Conservation (phyloP, 2,888 invertebrate genomes). For the Lissocephala sabroskyi region DNA sequence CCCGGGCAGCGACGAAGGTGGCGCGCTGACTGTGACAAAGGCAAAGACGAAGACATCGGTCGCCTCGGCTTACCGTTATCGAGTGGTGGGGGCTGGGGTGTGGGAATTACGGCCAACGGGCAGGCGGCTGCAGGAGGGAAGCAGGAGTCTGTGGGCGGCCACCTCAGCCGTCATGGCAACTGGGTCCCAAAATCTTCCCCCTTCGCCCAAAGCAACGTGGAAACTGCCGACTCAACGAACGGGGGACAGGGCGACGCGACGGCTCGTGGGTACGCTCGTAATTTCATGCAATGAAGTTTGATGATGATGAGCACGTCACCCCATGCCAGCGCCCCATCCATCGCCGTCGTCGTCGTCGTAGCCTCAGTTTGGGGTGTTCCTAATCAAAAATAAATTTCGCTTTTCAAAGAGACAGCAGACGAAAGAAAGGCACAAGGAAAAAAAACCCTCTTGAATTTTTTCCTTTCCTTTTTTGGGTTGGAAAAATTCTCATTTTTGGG, state of each 20-base stretch:
- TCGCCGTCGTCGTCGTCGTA: not conserved
- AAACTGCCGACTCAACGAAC: too few relatives aligned
- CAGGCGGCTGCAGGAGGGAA: too few relatives aligned
- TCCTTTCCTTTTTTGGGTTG: not conserved
- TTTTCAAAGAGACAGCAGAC: conserved; percentile 21
- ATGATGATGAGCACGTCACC: conserved; percentile 29
- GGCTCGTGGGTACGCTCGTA: not conserved
- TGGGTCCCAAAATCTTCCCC: conserved; percentile 37
- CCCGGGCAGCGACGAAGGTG: conserved; percentile 7
- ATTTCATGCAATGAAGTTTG: conserved; percentile 30
- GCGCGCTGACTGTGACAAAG: not conserved
- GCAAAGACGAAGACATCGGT: conserved; percentile 34
- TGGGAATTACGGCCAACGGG: conserved; percentile 20
- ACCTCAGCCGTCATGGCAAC: conserved; percentile 51
- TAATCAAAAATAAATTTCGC: conserved; percentile 58
- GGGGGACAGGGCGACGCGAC: too few relatives aligned
- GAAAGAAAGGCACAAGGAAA: conserved; percentile 15
- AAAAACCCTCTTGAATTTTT: too few relatives aligned
- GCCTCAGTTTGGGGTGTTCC: conserved; percentile 30
- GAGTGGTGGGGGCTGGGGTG: conserved; percentile 21
- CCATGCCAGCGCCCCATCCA: not conserved
- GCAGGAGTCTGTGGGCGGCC: not conserved
- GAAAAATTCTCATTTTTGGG: conserved; percentile 53
- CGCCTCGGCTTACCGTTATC: conserved; percentile 56
- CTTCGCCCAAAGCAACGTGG: too few relatives aligned